Evolutionary conservation across 2,888 invertebrate species (phyloP), one percentile per base, ranked within the genome.

Genomic region (Raillietiella orientalis): DNA sequence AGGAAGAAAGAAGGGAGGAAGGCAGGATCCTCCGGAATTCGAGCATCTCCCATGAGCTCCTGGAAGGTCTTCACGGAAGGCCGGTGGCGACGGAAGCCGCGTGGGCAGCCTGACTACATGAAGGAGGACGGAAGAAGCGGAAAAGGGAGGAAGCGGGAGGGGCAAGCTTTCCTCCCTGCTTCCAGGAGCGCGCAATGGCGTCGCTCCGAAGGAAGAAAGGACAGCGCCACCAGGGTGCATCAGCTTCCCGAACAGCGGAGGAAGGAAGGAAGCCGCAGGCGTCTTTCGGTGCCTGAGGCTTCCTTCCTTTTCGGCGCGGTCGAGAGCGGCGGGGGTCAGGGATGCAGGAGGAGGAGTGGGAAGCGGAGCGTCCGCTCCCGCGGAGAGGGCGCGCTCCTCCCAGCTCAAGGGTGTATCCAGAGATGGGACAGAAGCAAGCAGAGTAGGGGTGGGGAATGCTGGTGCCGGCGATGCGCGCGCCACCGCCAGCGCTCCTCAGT

Each of bases 41-140:
- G 47, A 5, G 58, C 57, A 39, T 66, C 66, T 17, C 66, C 72
- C 37, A 75, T 56, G 42, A 69, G 71, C 42, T 71, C 70, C 41
- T 64, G 61, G 4, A 66, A n/a, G n/a, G n/a, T n/a, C n/a, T n/a
- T n/a, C n/a, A 23, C n/a, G 13, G 23, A 5, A 15, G 24, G 13
- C 10, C 8, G 24, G 13, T 10, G 4, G 24, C 10, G 12, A 23
- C 14, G 13, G 5, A 24, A 16, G 8, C 10, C 14, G 24, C 10
- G 13, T 15, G 24, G 14, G 13, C 14, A 13, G 13, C n/a, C 20
- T 16, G 12, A 13, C 14, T 13, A 5, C 14, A 10, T 14, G 11
- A 6, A 16, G 22, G 14, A 26, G 27, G 14, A 14, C 15, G 21
- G 16, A 16, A 12, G 14, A 21, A 21, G 12, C 10, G 14, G 10